Conservation (phyloP, 2,888 invertebrate genomes). For the Abrostola triplasia region DNA sequence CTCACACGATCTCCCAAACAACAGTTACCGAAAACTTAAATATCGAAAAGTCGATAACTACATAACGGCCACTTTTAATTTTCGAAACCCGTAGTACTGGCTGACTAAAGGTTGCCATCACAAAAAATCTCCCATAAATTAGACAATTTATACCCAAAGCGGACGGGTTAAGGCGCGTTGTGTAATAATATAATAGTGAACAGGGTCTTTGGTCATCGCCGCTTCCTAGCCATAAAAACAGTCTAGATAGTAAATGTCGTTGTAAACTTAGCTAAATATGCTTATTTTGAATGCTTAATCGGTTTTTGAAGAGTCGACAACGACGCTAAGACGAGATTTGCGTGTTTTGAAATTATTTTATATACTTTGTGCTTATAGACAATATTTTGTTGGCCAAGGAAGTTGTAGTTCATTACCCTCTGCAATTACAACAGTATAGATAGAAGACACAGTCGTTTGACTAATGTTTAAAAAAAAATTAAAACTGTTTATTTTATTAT, state of each 20-base stretch:
- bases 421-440: not conserved
- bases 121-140: conserved; percentile 81
- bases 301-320: conserved; percentile 65
- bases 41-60: conserved; percentile 49
- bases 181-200: conserved; percentile 68
- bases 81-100: conserved; percentile 43
- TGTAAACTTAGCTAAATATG: conserved; percentile 82
- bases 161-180: conserved; percentile 74
- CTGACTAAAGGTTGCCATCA: conserved; percentile 65
- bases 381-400: not conserved
- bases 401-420: too few species aligned
- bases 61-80: conserved; percentile 49
- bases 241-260: conserved; percentile 84
- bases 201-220: conserved; percentile 74
- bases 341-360: conserved; percentile 25
- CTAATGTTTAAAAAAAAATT: not conserved
- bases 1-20: conserved; percentile 18
- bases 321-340: conserved; percentile 47
- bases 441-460: not conserved
- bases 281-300: conserved; percentile 78
- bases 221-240: conserved; percentile 82
- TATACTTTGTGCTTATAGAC: not conserved
- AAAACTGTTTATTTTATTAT: not conserved
- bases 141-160: conserved; percentile 77
- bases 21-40: conserved; percentile 40